Conservation (phyloP, 2,113 vertebrate species). For the Crotophaga sulcirostris region DNA sequence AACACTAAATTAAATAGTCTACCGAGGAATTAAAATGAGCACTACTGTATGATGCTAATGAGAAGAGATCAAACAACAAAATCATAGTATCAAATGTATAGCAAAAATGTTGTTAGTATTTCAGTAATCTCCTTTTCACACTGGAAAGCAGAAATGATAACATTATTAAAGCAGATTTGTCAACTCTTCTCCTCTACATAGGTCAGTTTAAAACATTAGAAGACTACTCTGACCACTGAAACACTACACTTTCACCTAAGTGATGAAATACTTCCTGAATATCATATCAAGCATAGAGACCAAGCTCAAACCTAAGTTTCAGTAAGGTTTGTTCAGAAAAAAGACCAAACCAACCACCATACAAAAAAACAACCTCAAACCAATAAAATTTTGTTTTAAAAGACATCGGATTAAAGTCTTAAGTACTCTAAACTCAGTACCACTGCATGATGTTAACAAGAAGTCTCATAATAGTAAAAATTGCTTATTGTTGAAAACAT, state of each 20-base stretch:
- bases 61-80: not conserved
- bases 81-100: fast-evolving
- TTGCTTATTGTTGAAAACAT: not conserved
- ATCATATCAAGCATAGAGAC: not conserved
- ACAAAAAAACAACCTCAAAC: too few relatives aligned
- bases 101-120: not conserved
- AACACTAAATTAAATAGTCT: not conserved
- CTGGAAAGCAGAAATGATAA: not conserved
- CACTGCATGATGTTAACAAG: not conserved
- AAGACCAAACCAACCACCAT: not conserved
- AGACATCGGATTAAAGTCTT: not conserved
- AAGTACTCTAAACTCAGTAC: not conserved
- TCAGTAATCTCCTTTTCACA: not conserved
- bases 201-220: not conserved
- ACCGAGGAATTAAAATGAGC: not conserved
- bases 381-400: not conserved
- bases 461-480: not conserved
- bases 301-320: not conserved
- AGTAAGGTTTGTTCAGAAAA: not conserved
- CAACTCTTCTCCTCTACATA: not conserved
- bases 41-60: not conserved
- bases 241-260: not conserved
- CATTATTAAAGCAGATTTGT: not conserved
- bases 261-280: not conserved
- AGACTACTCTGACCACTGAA: not conserved